Conservation (phyloP, 2,888 invertebrate species). For the Amblyteles armatorius region DNA sequence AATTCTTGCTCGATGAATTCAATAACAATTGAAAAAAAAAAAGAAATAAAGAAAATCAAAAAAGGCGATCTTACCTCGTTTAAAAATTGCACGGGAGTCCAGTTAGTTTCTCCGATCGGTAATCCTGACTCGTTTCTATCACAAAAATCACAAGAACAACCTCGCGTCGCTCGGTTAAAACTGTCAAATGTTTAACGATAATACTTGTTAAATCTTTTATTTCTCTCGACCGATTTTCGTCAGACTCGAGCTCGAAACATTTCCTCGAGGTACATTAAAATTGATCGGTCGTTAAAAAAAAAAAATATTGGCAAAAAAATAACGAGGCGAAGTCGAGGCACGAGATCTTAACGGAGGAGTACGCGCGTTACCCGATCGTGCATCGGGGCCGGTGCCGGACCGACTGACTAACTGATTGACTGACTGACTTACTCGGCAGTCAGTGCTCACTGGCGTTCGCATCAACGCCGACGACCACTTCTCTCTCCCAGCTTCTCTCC, state of each 20-base stretch:
- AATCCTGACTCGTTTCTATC: slow-evolving; percentile 61
- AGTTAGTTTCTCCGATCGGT: slow-evolving; percentile 29
- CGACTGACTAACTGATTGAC: slow-evolving; percentile 80
- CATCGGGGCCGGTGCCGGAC: slow-evolving; percentile 69
- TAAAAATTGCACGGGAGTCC: slow-evolving; percentile 6
- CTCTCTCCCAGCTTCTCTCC: slow-evolving; percentile 73
- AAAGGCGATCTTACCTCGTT: slow-evolving; percentile 38
- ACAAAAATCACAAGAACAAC: slow-evolving; percentile 63
- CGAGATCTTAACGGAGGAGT: slow-evolving; percentile 4
- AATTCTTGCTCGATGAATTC: background rate
- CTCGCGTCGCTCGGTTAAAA: slow-evolving; percentile 8
- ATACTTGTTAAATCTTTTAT: slow-evolving; percentile 18
- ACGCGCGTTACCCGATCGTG: slow-evolving; percentile 56
- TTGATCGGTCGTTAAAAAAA: slow-evolving; percentile 2
- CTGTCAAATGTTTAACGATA: slow-evolving; percentile 13
- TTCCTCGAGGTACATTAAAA: background rate
- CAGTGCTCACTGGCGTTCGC: slow-evolving; percentile 76
- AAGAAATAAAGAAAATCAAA: background rate
- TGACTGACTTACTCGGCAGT: slow-evolving; percentile 75
- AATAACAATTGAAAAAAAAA: background rate
- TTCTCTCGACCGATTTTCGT: background rate
- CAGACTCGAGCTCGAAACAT: background rate
- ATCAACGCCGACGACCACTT: slow-evolving; percentile 72
- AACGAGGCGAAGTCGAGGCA: slow-evolving; percentile 7
- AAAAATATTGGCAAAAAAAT: background rate